These are phyloP conservation scores for Diglossa cyanea DNA, from an alignment of 2,797 vertebrate genomes.

Conservation along the genomic window DNA sequence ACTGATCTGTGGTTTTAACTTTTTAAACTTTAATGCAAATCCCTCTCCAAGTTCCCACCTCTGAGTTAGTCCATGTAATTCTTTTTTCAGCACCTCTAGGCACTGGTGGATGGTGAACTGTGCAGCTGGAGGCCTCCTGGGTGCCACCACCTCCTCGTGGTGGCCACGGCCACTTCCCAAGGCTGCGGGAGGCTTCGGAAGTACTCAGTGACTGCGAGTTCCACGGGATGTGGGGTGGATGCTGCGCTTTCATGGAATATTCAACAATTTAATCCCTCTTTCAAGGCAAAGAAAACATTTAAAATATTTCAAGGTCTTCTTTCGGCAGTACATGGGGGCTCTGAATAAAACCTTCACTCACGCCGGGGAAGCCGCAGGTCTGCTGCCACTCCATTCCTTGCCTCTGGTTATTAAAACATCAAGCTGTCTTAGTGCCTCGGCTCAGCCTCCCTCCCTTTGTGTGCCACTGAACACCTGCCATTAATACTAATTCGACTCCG, in stretches of 20 bases:
- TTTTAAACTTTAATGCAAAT: too few relatives aligned
- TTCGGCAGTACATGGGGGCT: slow-evolving; percentile 15
- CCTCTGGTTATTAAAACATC: slow-evolving; percentile 66
- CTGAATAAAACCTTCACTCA: slow-evolving; percentile 64
- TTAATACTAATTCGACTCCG: slow-evolving; percentile 44
- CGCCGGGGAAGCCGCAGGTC: neutral
- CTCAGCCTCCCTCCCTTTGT: slow-evolving; percentile 60
- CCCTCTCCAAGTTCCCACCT: neutral
- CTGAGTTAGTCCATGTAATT: accelerated
- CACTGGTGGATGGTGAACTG: neutral
- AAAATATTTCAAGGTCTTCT: slow-evolving; percentile 35
- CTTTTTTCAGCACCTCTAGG: neutral
- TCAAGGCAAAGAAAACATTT: slow-evolving; percentile 3
- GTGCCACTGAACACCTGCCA: slow-evolving; percentile 44
- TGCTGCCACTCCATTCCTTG: slow-evolving; percentile 26
- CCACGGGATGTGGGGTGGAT: neutral
- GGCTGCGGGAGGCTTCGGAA: neutral
- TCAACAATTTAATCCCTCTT: slow-evolving; percentile 53
- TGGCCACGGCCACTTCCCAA: accelerated
- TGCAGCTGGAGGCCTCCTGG: neutral
- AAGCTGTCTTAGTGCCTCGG: slow-evolving; percentile 40
- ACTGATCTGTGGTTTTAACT: accelerated
- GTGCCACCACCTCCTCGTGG: neutral
- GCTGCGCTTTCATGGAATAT: slow-evolving; percentile 4
- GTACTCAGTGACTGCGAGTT: accelerated